Percentiles rank a stretch among this genome's conserved stretches.
These are phyloP conservation scores for Parambassis ranga DNA, from an alignment of 2,797 vertebrate genomes.

Conservation along the genomic window DNA sequence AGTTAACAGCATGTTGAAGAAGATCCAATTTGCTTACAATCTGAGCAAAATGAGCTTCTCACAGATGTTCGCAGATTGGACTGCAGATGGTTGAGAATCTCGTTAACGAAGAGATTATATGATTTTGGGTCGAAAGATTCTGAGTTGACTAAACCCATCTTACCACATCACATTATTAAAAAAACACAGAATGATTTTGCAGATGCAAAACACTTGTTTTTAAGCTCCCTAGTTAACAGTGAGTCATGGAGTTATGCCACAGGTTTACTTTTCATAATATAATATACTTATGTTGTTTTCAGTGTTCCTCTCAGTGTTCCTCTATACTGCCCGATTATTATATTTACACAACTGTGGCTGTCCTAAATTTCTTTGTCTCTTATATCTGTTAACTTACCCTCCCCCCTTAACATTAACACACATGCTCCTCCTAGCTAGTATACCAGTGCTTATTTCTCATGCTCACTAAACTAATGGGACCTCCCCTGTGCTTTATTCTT, in stretches of 20 bases:
- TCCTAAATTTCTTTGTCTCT: neutral
- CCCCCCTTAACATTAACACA: neutral
- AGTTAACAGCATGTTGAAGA: no score
- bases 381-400: neutral
- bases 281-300: no score
- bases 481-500: conserved; percentile 24
- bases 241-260: neutral
- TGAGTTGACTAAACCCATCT: neutral
- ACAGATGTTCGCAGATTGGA: no score
- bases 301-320: no score
- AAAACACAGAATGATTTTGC: no score
- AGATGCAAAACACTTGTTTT: neutral
- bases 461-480: conserved; percentile 53
- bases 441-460: conserved; percentile 4
- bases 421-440: conserved; percentile 6
- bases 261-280: neutral
- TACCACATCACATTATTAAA: neutral
- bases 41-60: no score
- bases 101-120: neutral
- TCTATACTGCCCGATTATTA: no score
- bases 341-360: neutral
- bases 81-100: neutral
- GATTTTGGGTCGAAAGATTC: neutral
- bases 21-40: no score
- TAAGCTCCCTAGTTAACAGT: neutral